Base-by-base conservation (phyloP, 1,140 invertebrate genomes). In the Grapholita molesta region DNA sequence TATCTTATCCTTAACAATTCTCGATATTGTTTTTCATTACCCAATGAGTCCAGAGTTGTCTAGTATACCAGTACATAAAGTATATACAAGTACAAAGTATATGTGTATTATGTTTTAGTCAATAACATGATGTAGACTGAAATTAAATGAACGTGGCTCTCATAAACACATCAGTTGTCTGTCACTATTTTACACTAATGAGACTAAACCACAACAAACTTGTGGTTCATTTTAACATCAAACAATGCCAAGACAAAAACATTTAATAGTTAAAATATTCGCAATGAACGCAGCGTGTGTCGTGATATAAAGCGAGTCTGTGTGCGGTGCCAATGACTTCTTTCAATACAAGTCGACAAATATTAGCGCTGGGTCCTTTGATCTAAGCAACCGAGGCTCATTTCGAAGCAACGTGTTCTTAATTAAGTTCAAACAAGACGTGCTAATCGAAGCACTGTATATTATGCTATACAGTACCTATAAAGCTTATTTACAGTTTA, bases 341-440 rank as follows among this genome's bases (percentile, higher is more conserved):
- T 61, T 61, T 61, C 55, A 61, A 61, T 61, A 61, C 55, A 61
- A 25, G 55, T 28, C 28, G 28, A 61, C 55, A 61, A 61, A 61
- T 61, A 61, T 61, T 61, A 61, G 55, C 55, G n/a, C 25, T 32
- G 11, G 15, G 55, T 28, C 25, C 55, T 61, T 61, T 61, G 55
- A 61, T 61, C 55, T 61, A 61, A 61, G 55, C 55, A 61, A 15
- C 25, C 28, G 53, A 61, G 12, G 55, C 25, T 61, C 55, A 61
- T 61, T 61, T 61, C n/a, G 55, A n/a, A 55, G 23, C 53, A 55
- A 61, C 55, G 55, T 61, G 55, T 28, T 61, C 55, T 61, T 61
- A 61, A 61, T 61, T 61, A 61, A 61, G 55, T 61, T 61, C 55
- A 61, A 61, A 61, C 55, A 61, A 61, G 55, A 61, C 55, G 55